Evolutionary conservation across 1,140 invertebrate species (phyloP).

Genomic region (Thaumatotibia leucotreta): DNA sequence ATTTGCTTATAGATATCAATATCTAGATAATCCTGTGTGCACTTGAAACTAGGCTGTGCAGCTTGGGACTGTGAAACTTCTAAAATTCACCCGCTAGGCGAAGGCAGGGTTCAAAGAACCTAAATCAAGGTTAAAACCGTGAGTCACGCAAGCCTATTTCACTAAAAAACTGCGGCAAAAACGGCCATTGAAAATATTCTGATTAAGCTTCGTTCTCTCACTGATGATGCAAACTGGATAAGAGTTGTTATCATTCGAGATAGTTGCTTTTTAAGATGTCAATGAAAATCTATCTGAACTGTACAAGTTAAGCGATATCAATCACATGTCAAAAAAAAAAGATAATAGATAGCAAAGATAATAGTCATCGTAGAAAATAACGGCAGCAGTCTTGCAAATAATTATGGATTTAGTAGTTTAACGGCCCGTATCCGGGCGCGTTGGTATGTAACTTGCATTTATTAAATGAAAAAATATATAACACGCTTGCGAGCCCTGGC

Average conservation of each 20-base stretch:
- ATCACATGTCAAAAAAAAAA: no score
- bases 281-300: background rate
- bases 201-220: background rate
- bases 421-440: no score
- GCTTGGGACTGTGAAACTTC: background rate
- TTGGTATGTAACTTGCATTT: no score
- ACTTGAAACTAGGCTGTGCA: background rate
- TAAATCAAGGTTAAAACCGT: conserved; percentile 51
- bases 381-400: no score
- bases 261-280: background rate
- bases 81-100: background rate
- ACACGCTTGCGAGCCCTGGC: no score
- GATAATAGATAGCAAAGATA: no score
- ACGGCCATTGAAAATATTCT: background rate
- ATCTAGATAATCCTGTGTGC: no score
- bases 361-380: no score
- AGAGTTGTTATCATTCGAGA: background rate
- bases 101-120: conserved; percentile 59
- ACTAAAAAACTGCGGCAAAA: background rate
- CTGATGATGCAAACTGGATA: background rate
- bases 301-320: no score
- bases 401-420: no score
- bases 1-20: no score
- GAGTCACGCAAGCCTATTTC: conserved; percentile 36
- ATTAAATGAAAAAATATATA: no score